Percentiles rank a stretch among this genome's conserved stretches.
Conservation (phyloP, 2,888 invertebrate species). For the Cabera pusaria region DNA sequence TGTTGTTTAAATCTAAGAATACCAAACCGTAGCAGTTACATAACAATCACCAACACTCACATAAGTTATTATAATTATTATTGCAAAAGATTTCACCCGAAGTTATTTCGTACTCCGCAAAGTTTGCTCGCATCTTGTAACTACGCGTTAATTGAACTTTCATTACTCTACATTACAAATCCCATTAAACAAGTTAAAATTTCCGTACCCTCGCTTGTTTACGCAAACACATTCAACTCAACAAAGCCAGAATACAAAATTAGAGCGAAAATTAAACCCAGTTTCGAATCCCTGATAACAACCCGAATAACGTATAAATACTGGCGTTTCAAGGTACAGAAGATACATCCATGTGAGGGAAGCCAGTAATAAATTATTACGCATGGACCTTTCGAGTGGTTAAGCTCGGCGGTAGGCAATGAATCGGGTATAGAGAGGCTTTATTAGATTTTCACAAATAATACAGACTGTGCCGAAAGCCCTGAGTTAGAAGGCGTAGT, state of each 20-base stretch:
- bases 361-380: conserved; percentile 71
- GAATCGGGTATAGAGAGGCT: conserved; percentile 56
- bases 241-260: conserved; percentile 35
- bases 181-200: conserved; percentile 24
- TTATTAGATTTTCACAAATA: conserved; percentile 59
- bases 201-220: conserved; percentile 26
- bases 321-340: conserved; percentile 37
- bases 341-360: conserved; percentile 45
- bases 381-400: conserved; percentile 67
- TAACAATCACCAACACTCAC: too few species aligned
- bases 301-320: conserved; percentile 41
- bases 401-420: conserved; percentile 65
- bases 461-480: conserved; percentile 20
- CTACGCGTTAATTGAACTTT: conserved; percentile 11
- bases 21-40: too few species aligned
- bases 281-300: conserved; percentile 39
- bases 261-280: conserved; percentile 36
- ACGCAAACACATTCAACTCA: conserved; percentile 32
- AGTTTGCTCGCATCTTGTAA: too few species aligned
- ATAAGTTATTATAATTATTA: too few species aligned
- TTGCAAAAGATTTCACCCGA: too few species aligned
- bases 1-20: too few species aligned
- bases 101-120: too few species aligned
- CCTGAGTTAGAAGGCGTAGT: too few species aligned
- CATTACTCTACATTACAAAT: conserved; percentile 20